These are phyloP conservation scores for Dufourea novaeangliae DNA, from an alignment of 1,140 invertebrate genomes.

Conservation along the genomic window DNA sequence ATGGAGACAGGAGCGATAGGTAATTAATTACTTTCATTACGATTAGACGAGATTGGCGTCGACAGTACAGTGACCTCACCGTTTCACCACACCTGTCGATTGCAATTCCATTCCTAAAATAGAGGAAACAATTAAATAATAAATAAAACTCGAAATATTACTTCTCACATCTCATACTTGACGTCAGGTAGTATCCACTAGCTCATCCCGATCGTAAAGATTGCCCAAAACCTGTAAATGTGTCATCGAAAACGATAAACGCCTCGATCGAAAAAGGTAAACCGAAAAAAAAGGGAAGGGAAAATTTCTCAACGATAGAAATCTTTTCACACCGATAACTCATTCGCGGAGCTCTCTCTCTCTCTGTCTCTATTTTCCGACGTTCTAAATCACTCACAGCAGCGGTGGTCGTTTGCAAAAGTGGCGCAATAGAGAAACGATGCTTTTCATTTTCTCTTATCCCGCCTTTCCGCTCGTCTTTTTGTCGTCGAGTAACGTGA, in stretches of 20 bases:
- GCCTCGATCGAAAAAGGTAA: not conserved
- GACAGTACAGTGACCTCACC: conserved; percentile 1
- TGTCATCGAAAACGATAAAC: not conserved
- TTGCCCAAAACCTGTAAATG: not conserved
- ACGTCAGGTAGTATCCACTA: not conserved
- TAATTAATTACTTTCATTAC: conserved; percentile 64
- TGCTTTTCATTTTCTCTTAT: conserved; percentile 24
- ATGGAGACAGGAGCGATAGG: conserved; percentile 7
- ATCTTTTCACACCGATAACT: not conserved
- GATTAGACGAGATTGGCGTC: conserved; percentile 29
- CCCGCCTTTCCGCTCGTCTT: not conserved
- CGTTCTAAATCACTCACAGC: not conserved
- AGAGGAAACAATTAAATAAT: not conserved
- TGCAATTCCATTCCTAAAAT: conserved; percentile 41
- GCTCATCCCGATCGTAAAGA: not conserved
- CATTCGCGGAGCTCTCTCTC: not conserved
- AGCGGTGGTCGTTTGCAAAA: not conserved
- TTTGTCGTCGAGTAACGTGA: conserved; percentile 12
- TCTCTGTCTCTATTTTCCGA: not conserved
- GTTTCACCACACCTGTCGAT: conserved; percentile 53
- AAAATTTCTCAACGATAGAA: not conserved
- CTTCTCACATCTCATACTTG: not conserved
- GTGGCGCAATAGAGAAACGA: not conserved
- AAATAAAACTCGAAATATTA: not conserved
- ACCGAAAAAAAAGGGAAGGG: not conserved